These are phyloP conservation scores for Cephus rjabovi DNA, from an alignment of 2,888 invertebrate genomes.

Conservation along the genomic window DNA sequence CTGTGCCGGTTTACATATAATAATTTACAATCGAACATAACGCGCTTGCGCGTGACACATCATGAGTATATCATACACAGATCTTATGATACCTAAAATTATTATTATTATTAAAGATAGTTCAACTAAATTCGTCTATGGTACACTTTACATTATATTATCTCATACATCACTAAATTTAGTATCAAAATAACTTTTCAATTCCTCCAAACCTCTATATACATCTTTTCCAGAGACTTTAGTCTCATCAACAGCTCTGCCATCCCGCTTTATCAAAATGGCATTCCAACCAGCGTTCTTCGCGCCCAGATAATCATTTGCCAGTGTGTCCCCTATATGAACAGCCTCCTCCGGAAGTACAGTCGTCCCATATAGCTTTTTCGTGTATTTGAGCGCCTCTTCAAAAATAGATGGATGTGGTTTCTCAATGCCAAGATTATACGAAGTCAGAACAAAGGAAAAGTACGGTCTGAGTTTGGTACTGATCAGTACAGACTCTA, in stretches of 20 bases:
- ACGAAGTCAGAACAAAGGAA: conserved; percentile 84
- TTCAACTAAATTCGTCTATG: not conserved
- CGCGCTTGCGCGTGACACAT: not conserved
- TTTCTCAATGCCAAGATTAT: conserved; percentile 79
- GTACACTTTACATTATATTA: not conserved
- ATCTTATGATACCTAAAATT: not conserved
- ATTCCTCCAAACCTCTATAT: conserved; percentile 45
- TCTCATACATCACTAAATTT: not conserved
- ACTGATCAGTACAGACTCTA: conserved; percentile 76
- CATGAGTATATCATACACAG: not conserved
- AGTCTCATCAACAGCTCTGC: conserved; percentile 23
- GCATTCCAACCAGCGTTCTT: conserved; percentile 82
- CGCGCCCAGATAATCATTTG: conserved; percentile 84
- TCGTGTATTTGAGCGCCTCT: conserved; percentile 70
- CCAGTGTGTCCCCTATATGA: conserved; percentile 85
- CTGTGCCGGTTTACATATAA: not conserved
- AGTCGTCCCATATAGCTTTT: conserved; percentile 29
- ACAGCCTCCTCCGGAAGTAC: conserved; percentile 74
- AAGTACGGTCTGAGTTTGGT: conserved; percentile 78
- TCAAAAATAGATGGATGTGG: conserved; percentile 81
- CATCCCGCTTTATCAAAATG: conserved; percentile 59
- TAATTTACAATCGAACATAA: not conserved
- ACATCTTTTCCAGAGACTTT: conserved; percentile 32
- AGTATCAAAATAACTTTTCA: conserved; percentile 42
- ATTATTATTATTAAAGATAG: not conserved